Percentiles rank a stretch among this genome's conserved stretches.
These are phyloP conservation scores for Seriola dumerili DNA, from an alignment of 2,113 vertebrate species.

Conservation along the genomic window DNA sequence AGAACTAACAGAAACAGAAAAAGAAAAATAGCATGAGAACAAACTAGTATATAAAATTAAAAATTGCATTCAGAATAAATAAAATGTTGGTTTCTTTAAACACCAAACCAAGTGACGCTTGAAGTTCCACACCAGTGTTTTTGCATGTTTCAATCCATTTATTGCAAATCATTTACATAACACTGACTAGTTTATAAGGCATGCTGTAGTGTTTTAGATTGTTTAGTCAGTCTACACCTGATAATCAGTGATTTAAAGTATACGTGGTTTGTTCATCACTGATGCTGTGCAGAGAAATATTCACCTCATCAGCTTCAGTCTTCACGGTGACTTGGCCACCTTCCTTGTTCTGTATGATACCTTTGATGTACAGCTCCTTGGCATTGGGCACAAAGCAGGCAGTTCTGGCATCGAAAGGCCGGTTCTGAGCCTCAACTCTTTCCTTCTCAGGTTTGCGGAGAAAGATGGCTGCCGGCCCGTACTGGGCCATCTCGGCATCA, in stretches of 20 bases:
- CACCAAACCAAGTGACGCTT: no score
- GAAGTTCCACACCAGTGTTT: no score
- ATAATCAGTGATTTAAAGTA: background rate
- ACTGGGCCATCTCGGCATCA: constrained; percentile 85
- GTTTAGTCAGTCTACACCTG: background rate
- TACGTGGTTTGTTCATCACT: background rate
- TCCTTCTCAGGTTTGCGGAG: constrained; percentile 88
- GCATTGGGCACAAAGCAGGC: constrained; percentile 87
- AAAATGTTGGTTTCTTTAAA: no score
- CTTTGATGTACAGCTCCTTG: constrained; percentile 86
- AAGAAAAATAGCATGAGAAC: no score
- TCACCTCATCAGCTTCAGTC: constrained; percentile 84
- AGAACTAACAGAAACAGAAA: no score
- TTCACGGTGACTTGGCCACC: constrained; percentile 86
- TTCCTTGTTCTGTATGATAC: constrained; percentile 84
- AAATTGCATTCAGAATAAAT: no score
- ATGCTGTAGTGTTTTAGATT: background rate
- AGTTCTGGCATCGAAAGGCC: constrained; percentile 88
- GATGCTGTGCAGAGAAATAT: background rate
- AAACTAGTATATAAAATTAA: no score
- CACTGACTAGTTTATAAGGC: background rate
- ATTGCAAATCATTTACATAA: background rate
- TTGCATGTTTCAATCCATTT: no score
- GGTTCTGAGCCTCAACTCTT: constrained; percentile 87
- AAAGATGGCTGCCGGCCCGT: constrained; percentile 83